phyloP scores from a whole-genome alignment of 2,113 vertebrate species.

The Erinaceus europaeus region DNA sequence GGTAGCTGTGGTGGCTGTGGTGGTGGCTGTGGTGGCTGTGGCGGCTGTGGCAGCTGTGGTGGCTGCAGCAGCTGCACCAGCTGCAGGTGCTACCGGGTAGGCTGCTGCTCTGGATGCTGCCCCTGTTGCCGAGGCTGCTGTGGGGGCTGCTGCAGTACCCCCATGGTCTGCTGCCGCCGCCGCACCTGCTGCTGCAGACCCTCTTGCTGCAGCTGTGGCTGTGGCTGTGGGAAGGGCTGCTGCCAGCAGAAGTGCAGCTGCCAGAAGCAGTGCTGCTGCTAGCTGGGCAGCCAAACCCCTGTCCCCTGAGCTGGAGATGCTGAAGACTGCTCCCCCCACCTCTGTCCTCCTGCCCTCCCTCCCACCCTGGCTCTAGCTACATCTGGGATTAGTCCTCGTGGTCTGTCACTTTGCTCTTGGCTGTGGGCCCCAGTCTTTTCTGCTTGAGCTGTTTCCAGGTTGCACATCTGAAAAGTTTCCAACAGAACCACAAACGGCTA shows the following conservation, averaged over 20 bases:
- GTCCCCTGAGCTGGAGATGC: too few relatives aligned
- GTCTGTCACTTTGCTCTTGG: neutral
- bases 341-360: neutral
- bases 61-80: neutral
- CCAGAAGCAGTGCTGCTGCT: neutral
- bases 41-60: fast-evolving
- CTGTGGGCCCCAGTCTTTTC: neutral
- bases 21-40: fast-evolving
- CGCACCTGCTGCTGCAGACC: neutral
- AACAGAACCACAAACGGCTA: neutral
- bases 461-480: neutral
- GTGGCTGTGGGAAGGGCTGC: constrained; percentile 37
- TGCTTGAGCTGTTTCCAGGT: neutral
- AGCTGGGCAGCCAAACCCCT: too few relatives aligned
- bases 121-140: neutral
- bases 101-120: neutral
- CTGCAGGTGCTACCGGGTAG: neutral
- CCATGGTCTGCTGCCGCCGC: neutral
- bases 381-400: neutral
- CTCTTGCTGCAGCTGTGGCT: neutral
- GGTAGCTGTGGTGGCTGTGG: too few relatives aligned
- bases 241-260: constrained; percentile 32
- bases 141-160: neutral
- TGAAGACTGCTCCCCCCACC: too few relatives aligned
- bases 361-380: neutral